Conservation (phyloP, 2,888 invertebrate species). For the Cantharis rustica region DNA sequence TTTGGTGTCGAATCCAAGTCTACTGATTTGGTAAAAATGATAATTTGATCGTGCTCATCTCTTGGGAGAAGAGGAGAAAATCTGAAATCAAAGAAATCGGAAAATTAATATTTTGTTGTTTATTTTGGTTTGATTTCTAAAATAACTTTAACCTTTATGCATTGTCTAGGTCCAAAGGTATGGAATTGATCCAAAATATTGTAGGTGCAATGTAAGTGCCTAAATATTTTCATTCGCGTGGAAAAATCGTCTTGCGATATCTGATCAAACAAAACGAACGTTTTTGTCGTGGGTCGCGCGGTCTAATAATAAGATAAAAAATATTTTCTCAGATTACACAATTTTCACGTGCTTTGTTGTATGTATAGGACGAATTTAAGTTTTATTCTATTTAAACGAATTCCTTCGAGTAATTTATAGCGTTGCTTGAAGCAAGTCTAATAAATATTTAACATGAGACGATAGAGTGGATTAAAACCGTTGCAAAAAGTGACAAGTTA, state of each 20-base stretch:
- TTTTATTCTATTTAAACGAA: background rate
- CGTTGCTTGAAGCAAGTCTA: background rate
- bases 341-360: background rate
- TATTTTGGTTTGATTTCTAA: constrained; percentile 5
- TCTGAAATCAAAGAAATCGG: background rate
- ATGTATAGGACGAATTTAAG: background rate
- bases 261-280: background rate
- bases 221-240: background rate
- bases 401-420: background rate
- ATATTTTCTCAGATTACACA: background rate
- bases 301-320: background rate
- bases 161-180: constrained; percentile 8
- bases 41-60: background rate
- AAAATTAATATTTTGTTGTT: background rate
- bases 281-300: background rate
- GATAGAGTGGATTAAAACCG: background rate
- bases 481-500: background rate
- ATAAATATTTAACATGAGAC: background rate
- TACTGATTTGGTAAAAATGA: background rate
- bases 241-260: background rate
- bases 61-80: background rate
- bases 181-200: constrained; percentile 9
- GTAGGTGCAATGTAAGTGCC: background rate
- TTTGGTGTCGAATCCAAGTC: background rate
- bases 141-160: constrained; percentile 13